phyloP scores from a whole-genome alignment of 1,140 invertebrate species.

The Scylla paramamosain region DNA sequence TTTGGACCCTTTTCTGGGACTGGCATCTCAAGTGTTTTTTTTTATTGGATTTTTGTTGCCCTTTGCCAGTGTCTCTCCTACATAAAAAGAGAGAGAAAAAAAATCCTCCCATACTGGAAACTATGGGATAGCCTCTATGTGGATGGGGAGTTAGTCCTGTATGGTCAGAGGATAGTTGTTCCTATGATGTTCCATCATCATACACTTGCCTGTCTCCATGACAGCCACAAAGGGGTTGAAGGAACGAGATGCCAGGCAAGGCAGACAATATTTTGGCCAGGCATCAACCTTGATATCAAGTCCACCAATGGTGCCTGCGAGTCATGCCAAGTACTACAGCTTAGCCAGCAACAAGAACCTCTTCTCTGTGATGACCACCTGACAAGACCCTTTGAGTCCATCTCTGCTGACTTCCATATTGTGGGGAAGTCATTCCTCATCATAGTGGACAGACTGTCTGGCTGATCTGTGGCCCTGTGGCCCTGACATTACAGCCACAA shows the following conservation, averaged over 20 bases:
- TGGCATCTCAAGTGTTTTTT: no score
- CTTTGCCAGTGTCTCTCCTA: no score
- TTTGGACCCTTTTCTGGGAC: no score
- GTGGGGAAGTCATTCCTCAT: constrained; percentile 18
- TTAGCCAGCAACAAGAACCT: no score
- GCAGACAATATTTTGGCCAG: constrained; percentile 17
- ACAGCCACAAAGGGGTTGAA: constrained; percentile 40
- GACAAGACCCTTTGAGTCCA: constrained; percentile 26
- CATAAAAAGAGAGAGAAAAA: no score
- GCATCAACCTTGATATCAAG: constrained; percentile 24
- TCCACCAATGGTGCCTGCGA: not conserved
- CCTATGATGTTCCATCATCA: not conserved
- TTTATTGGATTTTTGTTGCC: no score
- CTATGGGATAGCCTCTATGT: not conserved
- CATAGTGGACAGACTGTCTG: not conserved
- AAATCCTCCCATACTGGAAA: constrained; percentile 46
- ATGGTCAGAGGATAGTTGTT: not conserved
- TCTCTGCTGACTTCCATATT: not conserved
- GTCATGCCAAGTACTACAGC: constrained; percentile 45
- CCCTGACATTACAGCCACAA: no score
- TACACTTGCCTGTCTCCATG: not conserved
- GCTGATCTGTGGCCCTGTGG: not conserved
- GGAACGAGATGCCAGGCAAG: not conserved
- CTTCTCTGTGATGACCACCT: not conserved
- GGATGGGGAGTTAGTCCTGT: constrained; percentile 37